Percentiles rank a stretch among this genome's conserved stretches.
Evolutionary conservation across 35 echinoderm and acorn worm species (phyloP).

Genomic region (Lytechinus pictus): DNA sequence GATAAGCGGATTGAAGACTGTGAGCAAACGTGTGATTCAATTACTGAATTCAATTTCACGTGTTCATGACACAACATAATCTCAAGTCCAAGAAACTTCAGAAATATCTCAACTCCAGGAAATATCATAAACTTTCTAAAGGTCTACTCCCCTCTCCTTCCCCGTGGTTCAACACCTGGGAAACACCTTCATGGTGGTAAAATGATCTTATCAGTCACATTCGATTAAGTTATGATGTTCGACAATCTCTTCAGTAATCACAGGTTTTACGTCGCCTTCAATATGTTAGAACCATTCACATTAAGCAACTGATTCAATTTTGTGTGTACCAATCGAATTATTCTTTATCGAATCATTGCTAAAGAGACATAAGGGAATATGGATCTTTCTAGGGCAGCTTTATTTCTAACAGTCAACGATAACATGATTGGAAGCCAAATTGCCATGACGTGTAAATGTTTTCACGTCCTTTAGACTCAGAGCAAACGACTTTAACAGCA

Average conservation of each 20-base stretch:
- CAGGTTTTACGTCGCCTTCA: constrained; percentile 9
- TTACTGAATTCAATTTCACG: neutral
- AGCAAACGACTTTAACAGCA: neutral
- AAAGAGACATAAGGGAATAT: neutral
- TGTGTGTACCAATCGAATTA: neutral
- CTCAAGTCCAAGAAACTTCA: neutral
- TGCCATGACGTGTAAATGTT: constrained; percentile 3
- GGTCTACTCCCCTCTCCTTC: neutral
- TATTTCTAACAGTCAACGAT: constrained; percentile 13
- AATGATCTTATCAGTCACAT: constrained; percentile 13
- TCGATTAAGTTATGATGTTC: constrained; percentile 5
- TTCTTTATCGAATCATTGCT: neutral
- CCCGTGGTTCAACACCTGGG: neutral
- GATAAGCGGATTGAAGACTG: neutral
- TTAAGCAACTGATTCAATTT: neutral
- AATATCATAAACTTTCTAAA: neutral
- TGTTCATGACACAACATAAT: neutral
- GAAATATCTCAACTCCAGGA: neutral
- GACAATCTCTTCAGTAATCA: neutral
- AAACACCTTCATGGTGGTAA: constrained; percentile 18
- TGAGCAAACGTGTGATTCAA: neutral
- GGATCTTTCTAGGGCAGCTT: neutral
- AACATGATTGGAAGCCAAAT: neutral
- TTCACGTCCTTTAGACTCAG: neutral
- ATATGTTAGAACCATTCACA: constrained; percentile 19